Evolutionary conservation across 2,888 invertebrate species (phyloP).

Genomic region (Caenorhabditis imperialis): DNA sequence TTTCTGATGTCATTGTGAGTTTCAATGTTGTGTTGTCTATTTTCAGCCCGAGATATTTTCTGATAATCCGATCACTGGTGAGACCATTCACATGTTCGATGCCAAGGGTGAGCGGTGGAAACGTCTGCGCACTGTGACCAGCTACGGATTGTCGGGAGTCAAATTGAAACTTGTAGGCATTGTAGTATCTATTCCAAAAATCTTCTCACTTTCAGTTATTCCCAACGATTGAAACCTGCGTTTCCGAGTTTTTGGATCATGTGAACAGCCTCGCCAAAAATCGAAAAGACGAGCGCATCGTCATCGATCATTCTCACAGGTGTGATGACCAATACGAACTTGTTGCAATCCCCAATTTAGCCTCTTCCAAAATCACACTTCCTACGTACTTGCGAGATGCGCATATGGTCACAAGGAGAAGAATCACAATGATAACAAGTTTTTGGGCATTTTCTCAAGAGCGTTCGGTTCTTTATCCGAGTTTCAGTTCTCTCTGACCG

Average conservation of each 20-base stretch:
- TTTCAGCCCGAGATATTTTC: constrained; percentile 44
- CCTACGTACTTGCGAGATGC: constrained; percentile 63
- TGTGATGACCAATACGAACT: not conserved
- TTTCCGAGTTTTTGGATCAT: constrained; percentile 50
- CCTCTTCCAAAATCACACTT: constrained; percentile 67
- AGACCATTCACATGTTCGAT: constrained; percentile 78
- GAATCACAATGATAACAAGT: constrained; percentile 44
- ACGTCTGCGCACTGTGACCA: constrained; percentile 80
- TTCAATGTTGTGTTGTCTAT: not conserved
- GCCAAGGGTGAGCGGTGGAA: constrained; percentile 80
- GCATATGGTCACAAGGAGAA: constrained; percentile 61
- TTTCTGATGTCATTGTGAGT: not conserved
- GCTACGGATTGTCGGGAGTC: constrained; percentile 64
- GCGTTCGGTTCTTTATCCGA: constrained; percentile 53
- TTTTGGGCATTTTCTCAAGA: constrained; percentile 31
- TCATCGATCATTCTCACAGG: constrained; percentile 50
- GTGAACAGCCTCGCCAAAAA: constrained; percentile 27
- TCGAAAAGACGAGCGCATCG: not conserved
- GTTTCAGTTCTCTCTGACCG: constrained; percentile 12
- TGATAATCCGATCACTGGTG: constrained; percentile 33
- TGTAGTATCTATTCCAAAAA: too few relatives aligned
- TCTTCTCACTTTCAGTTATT: constrained; percentile 48
- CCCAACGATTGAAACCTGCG: constrained; percentile 53
- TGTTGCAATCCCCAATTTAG: constrained; percentile 52
- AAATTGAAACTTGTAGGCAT: constrained; percentile 60